Base-by-base conservation (phyloP, 1,140 invertebrate species). In the Penaeus japonicus region DNA sequence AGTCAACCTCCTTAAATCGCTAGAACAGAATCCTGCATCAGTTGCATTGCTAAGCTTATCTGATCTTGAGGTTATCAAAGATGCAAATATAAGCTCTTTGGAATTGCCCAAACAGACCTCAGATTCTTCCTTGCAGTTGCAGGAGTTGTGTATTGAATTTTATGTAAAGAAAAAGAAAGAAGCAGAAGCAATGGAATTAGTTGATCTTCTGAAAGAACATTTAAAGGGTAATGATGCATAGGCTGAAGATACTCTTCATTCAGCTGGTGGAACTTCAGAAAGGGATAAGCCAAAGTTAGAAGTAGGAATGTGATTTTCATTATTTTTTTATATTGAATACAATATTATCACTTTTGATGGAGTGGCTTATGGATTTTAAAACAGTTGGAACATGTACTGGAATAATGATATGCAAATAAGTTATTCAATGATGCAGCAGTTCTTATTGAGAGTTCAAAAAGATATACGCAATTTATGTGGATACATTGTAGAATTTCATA, bases 81-180 rank as follows among this genome's bases (percentile, higher is more conserved):
- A 89, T 83, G 84, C 89, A 57, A 82, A 85, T 65, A 30, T 89
- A 47, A 82, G 65, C 62, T 22, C 62, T 18, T 32, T 59, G 22
- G 81, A 83, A 20, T 15, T 54, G 17, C 20, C 54, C 20, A 80
- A 65, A 59, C 32, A 62, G 27, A 86, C 57, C 62, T 57, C 78
- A 78, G 84, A 89, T 18, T 85, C 79, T 4, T 85, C 89, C 22
- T 20, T 82, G 30, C 54, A 85, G 79, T 78, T 89, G 24, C 89
- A 89, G 47, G 89, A 89, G 32, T 75, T 83, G 10, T 89, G 89
- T 77, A 85, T 89, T 59, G 89, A 89, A 24, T 85, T 89, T 75
- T 89, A 89, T 59, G 59, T 89, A 18, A 89, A 90, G 85, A 90
- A 90, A 39, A 87, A 87, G 27, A 89, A 89, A 89, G 88, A 86